These are phyloP conservation scores for Vollenhovia emeryi DNA, from an alignment of 1,140 invertebrate genomes.

Conservation along the genomic window DNA sequence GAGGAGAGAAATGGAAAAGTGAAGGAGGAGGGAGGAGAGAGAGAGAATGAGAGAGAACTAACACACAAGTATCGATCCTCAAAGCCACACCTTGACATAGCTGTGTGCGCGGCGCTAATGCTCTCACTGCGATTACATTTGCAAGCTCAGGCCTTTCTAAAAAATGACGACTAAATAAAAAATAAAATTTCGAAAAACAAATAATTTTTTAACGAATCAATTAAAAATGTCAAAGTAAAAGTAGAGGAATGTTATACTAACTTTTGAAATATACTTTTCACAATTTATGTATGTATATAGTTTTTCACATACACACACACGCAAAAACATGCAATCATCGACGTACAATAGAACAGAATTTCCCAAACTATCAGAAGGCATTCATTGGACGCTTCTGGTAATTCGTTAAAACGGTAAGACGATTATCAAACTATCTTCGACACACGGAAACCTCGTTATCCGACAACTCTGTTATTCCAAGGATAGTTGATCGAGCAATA, in stretches of 20 bases:
- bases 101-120: constrained; percentile 14
- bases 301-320: neutral
- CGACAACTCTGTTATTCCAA: constrained; percentile 14
- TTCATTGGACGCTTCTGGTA: constrained; percentile 16
- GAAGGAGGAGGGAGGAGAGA: neutral
- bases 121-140: constrained; percentile 53
- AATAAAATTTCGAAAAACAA: neutral
- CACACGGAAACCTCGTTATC: constrained; percentile 11
- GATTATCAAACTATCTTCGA: constrained; percentile 33
- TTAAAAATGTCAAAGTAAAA: neutral
- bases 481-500: constrained; percentile 4
- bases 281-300: neutral
- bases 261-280: neutral
- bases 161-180: neutral
- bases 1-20: neutral
- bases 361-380: neutral
- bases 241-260: neutral
- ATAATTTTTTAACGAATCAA: neutral
- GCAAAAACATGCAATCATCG: neutral
- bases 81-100: constrained; percentile 65
- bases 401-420: constrained; percentile 8
- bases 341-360: neutral
- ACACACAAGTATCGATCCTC: constrained; percentile 64
- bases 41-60: neutral
- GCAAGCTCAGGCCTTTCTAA: neutral